Base-by-base conservation (phyloP, 2,113 vertebrate genomes). In the Corvus hawaiiensis region DNA sequence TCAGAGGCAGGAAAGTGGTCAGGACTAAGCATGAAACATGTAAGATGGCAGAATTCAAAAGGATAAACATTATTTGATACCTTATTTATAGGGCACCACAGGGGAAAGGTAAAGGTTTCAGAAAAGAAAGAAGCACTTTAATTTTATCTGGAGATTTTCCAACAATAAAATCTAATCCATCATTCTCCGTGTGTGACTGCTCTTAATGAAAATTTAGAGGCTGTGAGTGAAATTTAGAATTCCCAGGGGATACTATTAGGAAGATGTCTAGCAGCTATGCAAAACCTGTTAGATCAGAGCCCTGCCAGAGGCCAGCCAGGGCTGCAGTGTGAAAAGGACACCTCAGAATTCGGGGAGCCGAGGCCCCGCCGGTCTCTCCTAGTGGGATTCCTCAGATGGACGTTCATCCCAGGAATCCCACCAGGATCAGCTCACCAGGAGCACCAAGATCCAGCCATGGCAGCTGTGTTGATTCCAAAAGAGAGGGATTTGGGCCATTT, bases 81-180 rank as follows among this genome's bases (percentile, higher is more conserved):
- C 79, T 89, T 89, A 83, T 93, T 87, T 89, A 68, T 87, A 86
- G 94, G 94, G 91, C 91, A 93, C 92, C 33, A 87, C 33, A 91
- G 94, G 91, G 87, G 87, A 89, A 85, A 87, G 91, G 93, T 55
- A 88, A 95, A 94, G 91, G 88, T 87, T 93, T 93, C 84, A 88
- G 94, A 96, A 93, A 93, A 81, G 83, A 96, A 92, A 94, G 96
- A 93, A 95, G 92, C 95, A 93, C 96, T 96, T 97, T 97, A 95
- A 97, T 97, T 97, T 97, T 84, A 94, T 95, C 96, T 98, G 98
- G 97, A 97, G 95, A 85, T 89, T 97, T 97, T 98, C 97, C 97
- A 98, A 95, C 92, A 94, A 94, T 95, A 98, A 98, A 97, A 97
- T 97, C 96, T 84, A 97, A 97, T 97, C 97, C 97, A 97, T 98